Evolutionary conservation across 2,113 vertebrate genomes (phyloP).

Genomic region (Acinonyx jubatus): DNA sequence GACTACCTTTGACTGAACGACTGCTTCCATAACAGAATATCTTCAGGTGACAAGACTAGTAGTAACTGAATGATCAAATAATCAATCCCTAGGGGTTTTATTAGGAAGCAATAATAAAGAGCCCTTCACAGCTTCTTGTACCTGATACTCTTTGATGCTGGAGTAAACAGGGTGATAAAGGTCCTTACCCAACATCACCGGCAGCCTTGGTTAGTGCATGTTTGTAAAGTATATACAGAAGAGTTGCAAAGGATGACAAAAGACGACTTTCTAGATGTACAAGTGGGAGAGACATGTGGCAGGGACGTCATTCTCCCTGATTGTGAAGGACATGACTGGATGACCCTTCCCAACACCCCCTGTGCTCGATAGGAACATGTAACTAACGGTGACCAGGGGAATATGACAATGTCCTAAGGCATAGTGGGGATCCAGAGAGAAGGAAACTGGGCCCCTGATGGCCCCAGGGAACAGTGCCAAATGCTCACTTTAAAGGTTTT

Average conservation of each 20-base stretch:
- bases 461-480: background rate
- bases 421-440: background rate
- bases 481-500: background rate
- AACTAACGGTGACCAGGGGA: background rate
- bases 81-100: background rate
- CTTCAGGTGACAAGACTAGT: slow-evolving; percentile 17
- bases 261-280: background rate
- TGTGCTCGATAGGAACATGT: background rate
- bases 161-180: background rate
- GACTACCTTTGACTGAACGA: slow-evolving; percentile 61
- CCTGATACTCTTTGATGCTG: background rate
- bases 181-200: background rate
- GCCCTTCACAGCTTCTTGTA: background rate
- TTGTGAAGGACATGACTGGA: background rate
- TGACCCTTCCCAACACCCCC: background rate
- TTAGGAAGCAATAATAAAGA: background rate
- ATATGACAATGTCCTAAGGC: background rate
- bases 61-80: background rate
- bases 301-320: background rate
- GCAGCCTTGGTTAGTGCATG: rapidly evolving
- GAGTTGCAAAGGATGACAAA: background rate
- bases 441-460: background rate
- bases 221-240: background rate
- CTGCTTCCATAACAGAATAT: slow-evolving; percentile 43
- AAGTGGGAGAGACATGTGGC: background rate